A percentile compares a stretch with the other conserved stretches of the same genome.
Conservation (phyloP, 2,888 invertebrate species). For the Lagria hirta region DNA sequence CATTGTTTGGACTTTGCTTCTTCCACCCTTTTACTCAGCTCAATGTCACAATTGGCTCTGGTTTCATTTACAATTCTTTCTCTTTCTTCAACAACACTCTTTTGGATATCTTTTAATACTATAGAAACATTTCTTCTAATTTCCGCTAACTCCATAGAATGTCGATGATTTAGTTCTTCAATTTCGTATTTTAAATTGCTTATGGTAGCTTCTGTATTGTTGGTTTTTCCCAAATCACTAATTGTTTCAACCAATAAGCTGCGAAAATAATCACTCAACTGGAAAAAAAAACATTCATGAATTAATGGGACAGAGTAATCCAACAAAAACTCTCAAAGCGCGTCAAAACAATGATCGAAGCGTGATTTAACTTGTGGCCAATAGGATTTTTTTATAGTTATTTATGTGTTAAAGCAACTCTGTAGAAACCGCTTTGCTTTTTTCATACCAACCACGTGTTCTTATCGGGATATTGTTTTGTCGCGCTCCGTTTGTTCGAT, state of each 20-base stretch:
- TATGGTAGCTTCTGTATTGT: conserved; percentile 61
- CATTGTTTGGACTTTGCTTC: conserved; percentile 87
- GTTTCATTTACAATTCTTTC: conserved; percentile 65
- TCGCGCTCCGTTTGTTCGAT: no score
- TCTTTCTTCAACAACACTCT: conserved; percentile 59
- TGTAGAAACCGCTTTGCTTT: no score
- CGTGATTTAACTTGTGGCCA: no score
- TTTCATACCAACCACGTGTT: no score
- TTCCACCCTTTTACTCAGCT: conserved; percentile 70
- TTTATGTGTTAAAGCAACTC: no score
- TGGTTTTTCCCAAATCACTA: conserved; percentile 62
- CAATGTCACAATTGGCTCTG: conserved; percentile 66
- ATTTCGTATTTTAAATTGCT: conserved; percentile 66
- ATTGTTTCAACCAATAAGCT: conserved; percentile 68
- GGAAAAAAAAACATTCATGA: conserved; percentile 24
- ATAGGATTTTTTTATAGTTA: no score
- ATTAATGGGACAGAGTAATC: neutral
- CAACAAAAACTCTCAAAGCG: conserved; percentile 4
- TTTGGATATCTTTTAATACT: conserved; percentile 49
- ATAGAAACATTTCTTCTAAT: conserved; percentile 49
- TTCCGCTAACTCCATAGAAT: conserved; percentile 74
- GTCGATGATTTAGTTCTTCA: conserved; percentile 70
- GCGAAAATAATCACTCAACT: conserved; percentile 72
- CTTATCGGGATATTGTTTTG: no score
- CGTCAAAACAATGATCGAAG: conserved; percentile 3